A percentile compares a stretch with the other conserved stretches of the same genome.
Conservation (phyloP, 1,140 invertebrate genomes). For the Myzus persicae region DNA sequence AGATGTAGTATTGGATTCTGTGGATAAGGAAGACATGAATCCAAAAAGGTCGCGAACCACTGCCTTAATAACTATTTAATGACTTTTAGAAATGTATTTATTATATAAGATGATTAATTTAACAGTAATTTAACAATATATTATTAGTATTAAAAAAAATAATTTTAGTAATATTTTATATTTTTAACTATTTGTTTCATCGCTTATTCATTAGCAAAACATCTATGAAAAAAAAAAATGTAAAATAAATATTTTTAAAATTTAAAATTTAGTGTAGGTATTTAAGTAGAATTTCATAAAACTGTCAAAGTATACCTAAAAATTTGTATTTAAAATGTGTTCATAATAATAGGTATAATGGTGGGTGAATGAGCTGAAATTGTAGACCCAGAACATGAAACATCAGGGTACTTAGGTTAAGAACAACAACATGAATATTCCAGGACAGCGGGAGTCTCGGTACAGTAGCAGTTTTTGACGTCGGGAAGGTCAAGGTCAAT, state of each 20-base stretch:
- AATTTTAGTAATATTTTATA: no score
- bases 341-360: neutral
- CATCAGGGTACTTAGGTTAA: neutral
- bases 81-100: neutral
- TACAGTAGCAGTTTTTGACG: neutral
- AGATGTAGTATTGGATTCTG: no score
- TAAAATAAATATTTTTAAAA: neutral
- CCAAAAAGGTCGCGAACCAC: no score
- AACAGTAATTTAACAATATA: no score
- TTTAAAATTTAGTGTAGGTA: neutral
- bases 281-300: neutral
- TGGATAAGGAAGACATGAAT: no score
- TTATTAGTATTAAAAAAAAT: no score
- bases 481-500: conserved; percentile 51
- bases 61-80: neutral
- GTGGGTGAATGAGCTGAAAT: neutral
- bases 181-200: no score
- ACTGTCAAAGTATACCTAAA: neutral
- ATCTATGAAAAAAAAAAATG: no score
- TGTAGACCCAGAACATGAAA: fast-evolving
- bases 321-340: neutral
- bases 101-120: neutral
- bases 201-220: no score
- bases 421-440: neutral
- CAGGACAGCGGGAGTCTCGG: no score